Percentiles rank a stretch among this genome's conserved stretches.
phyloP scores from a whole-genome alignment of 2,888 invertebrate genomes.

The Pycnomerus fuliginosus region DNA sequence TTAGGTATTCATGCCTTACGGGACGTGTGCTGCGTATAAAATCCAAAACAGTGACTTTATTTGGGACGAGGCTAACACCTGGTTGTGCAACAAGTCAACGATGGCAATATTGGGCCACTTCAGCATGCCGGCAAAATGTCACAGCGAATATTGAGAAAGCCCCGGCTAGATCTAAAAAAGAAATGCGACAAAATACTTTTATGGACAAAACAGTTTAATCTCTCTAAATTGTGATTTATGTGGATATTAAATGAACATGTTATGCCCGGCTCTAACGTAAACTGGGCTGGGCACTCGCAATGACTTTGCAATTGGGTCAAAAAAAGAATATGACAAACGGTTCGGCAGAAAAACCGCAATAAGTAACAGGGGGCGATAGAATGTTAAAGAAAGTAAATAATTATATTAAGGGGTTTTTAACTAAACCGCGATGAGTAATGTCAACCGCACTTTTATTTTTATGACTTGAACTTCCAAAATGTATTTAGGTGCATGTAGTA shows the following conservation, averaged over 20 bases:
- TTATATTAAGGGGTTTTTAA: constrained; percentile 8
- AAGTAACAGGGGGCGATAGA: constrained; percentile 3
- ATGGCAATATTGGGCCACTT: constrained; percentile 19
- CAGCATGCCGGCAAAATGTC: constrained; percentile 16
- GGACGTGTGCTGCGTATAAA: constrained; percentile 33
- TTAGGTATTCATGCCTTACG: constrained; percentile 25
- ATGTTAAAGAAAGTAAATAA: constrained; percentile 5
- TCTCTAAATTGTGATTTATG: neutral
- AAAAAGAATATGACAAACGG: constrained; percentile 30
- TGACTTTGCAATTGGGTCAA: constrained; percentile 14
- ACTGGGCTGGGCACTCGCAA: constrained; percentile 7
- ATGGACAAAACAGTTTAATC: neutral
- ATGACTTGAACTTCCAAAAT: too few species aligned
- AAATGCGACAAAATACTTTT: too few species aligned
- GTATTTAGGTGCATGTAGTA: too few species aligned
- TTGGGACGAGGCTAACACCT: constrained; percentile 45
- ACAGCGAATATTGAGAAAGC: constrained; percentile 10
- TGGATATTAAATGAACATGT: neutral
- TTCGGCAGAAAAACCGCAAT: constrained; percentile 27
- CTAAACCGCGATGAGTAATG: constrained; percentile 9
- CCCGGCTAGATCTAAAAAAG: constrained; percentile 2
- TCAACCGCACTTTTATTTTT: constrained; percentile 12
- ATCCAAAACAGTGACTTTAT: constrained; percentile 39
- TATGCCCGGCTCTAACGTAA: neutral
- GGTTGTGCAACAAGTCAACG: constrained; percentile 24